Percentiles rank a stretch among this genome's conserved stretches.
These are phyloP conservation scores for Poecilia picta DNA, from an alignment of 2,797 vertebrate species.

Conservation along the genomic window DNA sequence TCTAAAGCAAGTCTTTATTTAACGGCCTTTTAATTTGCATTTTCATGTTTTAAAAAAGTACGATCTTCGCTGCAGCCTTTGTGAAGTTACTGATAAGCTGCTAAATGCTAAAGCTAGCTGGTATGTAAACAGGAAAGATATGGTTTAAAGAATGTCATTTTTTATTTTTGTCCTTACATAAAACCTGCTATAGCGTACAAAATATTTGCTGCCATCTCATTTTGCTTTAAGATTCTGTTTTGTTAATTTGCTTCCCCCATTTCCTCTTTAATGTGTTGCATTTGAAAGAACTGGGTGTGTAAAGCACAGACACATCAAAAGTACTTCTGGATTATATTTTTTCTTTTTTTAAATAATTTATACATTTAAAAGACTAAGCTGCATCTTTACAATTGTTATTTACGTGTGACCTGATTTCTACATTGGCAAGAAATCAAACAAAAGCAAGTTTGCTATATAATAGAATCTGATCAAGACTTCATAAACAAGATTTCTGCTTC, in stretches of 20 bases:
- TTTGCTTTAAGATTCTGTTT: neutral
- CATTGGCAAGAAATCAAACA: neutral
- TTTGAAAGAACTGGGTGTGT: neutral
- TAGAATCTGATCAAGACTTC: neutral
- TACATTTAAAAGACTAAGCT: neutral
- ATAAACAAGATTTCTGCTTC: neutral
- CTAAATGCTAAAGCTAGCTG: conserved; percentile 1
- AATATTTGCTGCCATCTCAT: neutral
- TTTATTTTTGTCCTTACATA: neutral
- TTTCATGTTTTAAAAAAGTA: neutral
- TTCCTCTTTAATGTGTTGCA: neutral
- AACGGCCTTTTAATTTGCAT: neutral
- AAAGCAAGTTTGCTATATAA: neutral
- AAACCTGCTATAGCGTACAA: neutral
- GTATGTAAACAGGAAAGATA: neutral
- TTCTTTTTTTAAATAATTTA: neutral
- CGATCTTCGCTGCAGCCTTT: neutral
- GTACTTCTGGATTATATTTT: neutral
- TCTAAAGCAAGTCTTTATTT: neutral
- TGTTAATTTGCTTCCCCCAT: neutral
- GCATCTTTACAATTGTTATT: neutral
- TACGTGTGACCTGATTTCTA: neutral
- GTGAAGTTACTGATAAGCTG: neutral
- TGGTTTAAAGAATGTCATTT: neutral
- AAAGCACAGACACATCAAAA: neutral